Evolutionary conservation across 1,140 invertebrate genomes (phyloP), one percentile per base, ranked within the genome.

Genomic region (Steinernema feltiae): DNA sequence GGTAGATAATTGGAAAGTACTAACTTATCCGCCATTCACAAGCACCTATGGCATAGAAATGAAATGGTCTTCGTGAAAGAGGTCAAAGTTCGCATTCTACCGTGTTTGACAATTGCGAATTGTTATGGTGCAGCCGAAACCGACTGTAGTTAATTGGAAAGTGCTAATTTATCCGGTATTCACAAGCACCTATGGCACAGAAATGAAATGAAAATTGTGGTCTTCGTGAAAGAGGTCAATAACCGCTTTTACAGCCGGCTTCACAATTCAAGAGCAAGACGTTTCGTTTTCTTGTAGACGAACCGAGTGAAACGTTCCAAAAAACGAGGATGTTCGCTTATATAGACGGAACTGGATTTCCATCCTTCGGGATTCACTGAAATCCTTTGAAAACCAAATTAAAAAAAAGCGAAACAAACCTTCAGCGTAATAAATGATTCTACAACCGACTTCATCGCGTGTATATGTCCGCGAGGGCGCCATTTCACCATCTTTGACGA

Each of bases 301-400:
- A 97, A 99, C 85, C 91, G 91, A 29, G 95, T 98, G 88, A 98
- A 99, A 70, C 94, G 90, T 88, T 98, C 97, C 77, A 99, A 90
- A 90, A 99, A 99, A 89, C 95, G 97, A 32, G 97, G 97, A 88
- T 99, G 99, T 88, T 99, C 97, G 78, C 95, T 90, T 88, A 98
- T 99, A 88, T 98, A 98, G 1, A 99, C 96, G 53, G 95, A 92
- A 0, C 95, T 93, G 7, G 97, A 97, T 2, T 95, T 94, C 95
- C 95, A 97, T 72, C 95, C 95, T 30, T 94, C 95, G 2, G 95
- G 95, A 90, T 97, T 96, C 30, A 97, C 94, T 95, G 86, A 1
- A 89, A n/a, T n/a, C n/a, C n/a, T n/a, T n/a, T n/a, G n/a, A n/a
- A 90, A 83, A 83, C 83, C 72, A 80, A 82, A 48, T 73, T 27